Base-by-base conservation (phyloP, 2,797 vertebrate genomes). In the Galago senegalensis region DNA sequence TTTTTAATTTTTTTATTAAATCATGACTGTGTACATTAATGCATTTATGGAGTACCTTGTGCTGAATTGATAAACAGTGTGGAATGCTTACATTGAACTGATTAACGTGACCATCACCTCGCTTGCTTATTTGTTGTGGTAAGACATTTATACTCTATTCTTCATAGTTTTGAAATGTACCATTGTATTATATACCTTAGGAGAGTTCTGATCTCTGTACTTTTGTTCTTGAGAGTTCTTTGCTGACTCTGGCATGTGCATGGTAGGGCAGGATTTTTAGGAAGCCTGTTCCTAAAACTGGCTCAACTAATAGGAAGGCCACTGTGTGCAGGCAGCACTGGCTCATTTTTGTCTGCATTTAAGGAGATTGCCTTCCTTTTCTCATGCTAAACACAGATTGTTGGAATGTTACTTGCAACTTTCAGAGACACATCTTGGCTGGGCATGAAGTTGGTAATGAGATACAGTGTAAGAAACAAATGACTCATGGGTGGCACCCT, bases 141-240 rank as follows among this genome's bases (percentile, higher is more conserved):
- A 49, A 49, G 11, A 49, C 46, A 49, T 49, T 49, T 49, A 49
- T 11, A 49, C 46, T 12, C 10, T 49, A 49, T 49, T 11, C 12
- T 40, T 40, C 40, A 49, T 49, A 49, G 46, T 49, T 49, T 13
- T 49, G 46, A 49, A 49, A 49, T 49, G 46, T 49, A 49, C 12
- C 46, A 49, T 49, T 49, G 46, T 49, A 49, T 49, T 49, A 49
- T 49, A 13, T 13, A 49, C 46, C 12, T 49, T 49, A 49, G 46
- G 46, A 13, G 46, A 49, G 46, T 49, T 49, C 46, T 83, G 85
- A 86, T 75, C 17, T 40, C 67, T 18, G 14, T 7, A 17, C 86
- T 70, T 65, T 91, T 56, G 23, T 96, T 94, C 81, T 89, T 89
- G 34, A 87, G 80, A 80, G 53, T 84, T 97, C 65, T 96, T 5